A percentile compares a stretch with the other conserved stretches of the same genome.
Evolutionary conservation across 2,113 vertebrate genomes (phyloP).

Genomic region (Hippocampus abdominalis): DNA sequence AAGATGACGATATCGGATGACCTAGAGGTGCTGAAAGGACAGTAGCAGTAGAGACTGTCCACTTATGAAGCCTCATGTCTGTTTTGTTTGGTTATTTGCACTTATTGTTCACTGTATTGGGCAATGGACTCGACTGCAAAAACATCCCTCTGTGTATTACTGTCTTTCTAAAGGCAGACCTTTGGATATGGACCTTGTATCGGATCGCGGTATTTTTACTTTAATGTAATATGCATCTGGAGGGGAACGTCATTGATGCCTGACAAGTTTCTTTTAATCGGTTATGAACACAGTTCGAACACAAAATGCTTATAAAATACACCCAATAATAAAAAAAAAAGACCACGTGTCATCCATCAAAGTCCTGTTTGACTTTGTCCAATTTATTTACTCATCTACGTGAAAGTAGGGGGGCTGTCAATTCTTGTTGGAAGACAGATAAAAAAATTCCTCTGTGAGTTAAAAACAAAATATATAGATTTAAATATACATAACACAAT

Average conservation of each 20-base stretch:
- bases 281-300: background rate
- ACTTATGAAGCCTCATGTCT: no score
- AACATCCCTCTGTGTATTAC: no score
- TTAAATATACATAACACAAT: conserved; percentile 37
- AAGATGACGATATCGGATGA: no score
- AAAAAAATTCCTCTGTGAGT: conserved; percentile 47
- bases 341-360: conserved; percentile 1
- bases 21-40: no score
- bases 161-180: background rate
- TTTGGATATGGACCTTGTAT: no score
- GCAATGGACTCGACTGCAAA: no score
- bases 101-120: no score
- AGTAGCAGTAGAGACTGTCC: no score
- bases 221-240: no score
- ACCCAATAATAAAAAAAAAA: background rate
- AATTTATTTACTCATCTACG: conserved; percentile 55
- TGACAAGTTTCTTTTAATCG: background rate
- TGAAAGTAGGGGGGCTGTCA: conserved; percentile 37
- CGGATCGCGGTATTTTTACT: no score
- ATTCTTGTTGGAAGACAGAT: conserved; percentile 59
- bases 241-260: no score
- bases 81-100: no score
- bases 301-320: background rate
- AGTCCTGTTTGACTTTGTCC: conserved; percentile 20
- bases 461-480: conserved; percentile 44